Evolutionary conservation across 37 sponge, comb jelly and placozoan species (phyloP).

Genomic region (Dysidea cf. avara): DNA sequence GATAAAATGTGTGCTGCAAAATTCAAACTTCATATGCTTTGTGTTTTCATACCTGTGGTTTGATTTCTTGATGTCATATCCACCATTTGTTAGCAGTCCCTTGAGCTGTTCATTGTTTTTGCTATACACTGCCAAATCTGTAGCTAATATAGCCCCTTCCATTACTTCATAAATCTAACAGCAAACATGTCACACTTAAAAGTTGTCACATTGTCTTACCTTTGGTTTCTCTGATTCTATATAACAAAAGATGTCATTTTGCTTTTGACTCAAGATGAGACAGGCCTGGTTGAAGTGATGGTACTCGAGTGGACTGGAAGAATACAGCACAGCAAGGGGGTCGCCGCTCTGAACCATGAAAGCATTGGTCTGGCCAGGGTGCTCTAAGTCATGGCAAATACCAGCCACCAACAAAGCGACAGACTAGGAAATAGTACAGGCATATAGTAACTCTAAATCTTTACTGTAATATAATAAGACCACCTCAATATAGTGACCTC

Average conservation of each 20-base stretch:
- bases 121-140: slow-evolving; percentile 55
- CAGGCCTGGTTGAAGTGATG: slow-evolving; percentile 62
- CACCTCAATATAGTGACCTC: neutral
- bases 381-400: slow-evolving; percentile 76
- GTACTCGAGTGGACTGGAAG: slow-evolving; percentile 59
- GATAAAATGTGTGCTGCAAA: too few species aligned
- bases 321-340: slow-evolving; percentile 61
- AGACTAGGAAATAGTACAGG: slow-evolving; percentile 17
- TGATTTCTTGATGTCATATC: slow-evolving; percentile 17
- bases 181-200: neutral
- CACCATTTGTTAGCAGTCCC: slow-evolving; percentile 9
- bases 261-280: slow-evolving; percentile 40
- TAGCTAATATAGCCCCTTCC: slow-evolving; percentile 57
- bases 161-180: slow-evolving; percentile 39
- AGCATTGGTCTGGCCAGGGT: slow-evolving; percentile 61
- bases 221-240: slow-evolving; percentile 10
- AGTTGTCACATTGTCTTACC: neutral
- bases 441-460: neutral
- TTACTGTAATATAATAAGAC: neutral
- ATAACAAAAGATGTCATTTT: slow-evolving; percentile 41
- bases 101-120: slow-evolving; percentile 22
- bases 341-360: slow-evolving; percentile 35
- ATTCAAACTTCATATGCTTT: too few species aligned
- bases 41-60: slow-evolving; percentile 38
- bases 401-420: slow-evolving; percentile 48